Evolutionary conservation across 2,888 invertebrate species (phyloP).

Genomic region (Carterocephalus palaemon): DNA sequence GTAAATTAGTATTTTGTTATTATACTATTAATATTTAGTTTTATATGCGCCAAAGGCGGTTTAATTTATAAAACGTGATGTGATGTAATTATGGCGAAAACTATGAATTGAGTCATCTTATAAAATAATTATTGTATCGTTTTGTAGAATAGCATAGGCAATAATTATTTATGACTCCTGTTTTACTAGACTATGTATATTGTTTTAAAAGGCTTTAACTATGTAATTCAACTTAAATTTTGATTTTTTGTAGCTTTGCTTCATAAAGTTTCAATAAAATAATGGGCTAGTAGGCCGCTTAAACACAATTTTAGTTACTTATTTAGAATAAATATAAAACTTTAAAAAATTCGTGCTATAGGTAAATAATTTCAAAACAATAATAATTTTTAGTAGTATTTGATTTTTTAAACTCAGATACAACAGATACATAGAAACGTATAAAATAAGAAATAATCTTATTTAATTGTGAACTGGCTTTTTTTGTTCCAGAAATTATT

Average conservation of each 20-base stretch:
- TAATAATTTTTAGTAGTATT: neutral
- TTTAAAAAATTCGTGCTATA: too few species aligned
- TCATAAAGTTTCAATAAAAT: constrained; percentile 26
- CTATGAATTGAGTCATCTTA: constrained; percentile 40
- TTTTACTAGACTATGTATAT: too few species aligned
- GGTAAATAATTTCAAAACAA: too few species aligned
- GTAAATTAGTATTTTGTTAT: too few species aligned
- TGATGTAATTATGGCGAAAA: constrained; percentile 45
- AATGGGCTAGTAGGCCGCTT: constrained; percentile 13
- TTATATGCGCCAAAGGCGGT: constrained; percentile 62
- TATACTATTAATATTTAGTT: constrained; percentile 13
- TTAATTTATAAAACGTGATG: constrained; percentile 63
- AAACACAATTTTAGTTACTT: too few species aligned
- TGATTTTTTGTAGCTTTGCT: constrained; percentile 43
- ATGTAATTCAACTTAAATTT: constrained; percentile 19
- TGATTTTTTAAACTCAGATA: too few species aligned
- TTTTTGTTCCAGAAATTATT: too few species aligned
- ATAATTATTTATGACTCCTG: constrained; percentile 15
- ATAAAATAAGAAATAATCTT: too few species aligned
- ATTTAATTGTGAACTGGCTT: too few species aligned
- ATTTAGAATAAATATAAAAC: too few species aligned
- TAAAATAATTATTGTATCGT: constrained; percentile 31
- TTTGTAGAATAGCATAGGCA: constrained; percentile 33
- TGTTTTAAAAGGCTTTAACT: constrained; percentile 11
- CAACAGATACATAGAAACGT: too few species aligned